phyloP scores from a whole-genome alignment of 2,113 vertebrate genomes.

The Eurystomus gularis region DNA sequence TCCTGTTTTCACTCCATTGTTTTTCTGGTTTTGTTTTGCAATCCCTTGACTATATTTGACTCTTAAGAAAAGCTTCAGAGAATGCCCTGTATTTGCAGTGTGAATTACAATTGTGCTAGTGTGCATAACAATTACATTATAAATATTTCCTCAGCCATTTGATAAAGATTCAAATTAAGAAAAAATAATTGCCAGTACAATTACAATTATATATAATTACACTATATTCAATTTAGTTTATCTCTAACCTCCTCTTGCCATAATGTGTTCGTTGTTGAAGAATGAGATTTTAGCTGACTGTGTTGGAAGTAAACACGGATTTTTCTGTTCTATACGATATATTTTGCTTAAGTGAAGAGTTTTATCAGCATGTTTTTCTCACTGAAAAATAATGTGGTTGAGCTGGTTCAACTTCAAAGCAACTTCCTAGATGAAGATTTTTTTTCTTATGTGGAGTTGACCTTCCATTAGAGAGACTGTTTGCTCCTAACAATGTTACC shows the following conservation, averaged over 20 bases:
- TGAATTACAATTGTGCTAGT: constrained; percentile 34
- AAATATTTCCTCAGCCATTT: constrained; percentile 57
- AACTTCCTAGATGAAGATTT: neutral
- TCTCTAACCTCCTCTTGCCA: constrained; percentile 11
- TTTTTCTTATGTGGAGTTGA: neutral
- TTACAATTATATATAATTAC: constrained; percentile 61
- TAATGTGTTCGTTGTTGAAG: constrained; percentile 2
- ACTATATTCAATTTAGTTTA: constrained; percentile 40
- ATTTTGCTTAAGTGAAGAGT: neutral
- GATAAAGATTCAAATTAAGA: constrained; percentile 57
- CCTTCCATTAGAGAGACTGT: neutral
- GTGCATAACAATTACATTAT: constrained; percentile 51
- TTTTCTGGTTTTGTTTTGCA: constrained; percentile 47
- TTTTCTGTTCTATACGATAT: neutral
- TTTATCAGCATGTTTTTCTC: neutral
- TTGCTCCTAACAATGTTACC: neutral
- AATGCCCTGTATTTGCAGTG: constrained; percentile 35
- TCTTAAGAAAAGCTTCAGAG: constrained; percentile 50
- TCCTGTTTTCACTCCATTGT: constrained; percentile 34
- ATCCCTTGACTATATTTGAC: constrained; percentile 45
- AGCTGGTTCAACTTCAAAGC: neutral
- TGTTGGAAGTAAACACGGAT: constrained; percentile 7
- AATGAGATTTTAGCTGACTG: constrained; percentile 22
- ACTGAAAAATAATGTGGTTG: neutral
- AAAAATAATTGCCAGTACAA: constrained; percentile 54